A percentile compares a stretch with the other conserved stretches of the same genome.
These are phyloP conservation scores for Thaumatotibia leucotreta DNA, from an alignment of 1,140 invertebrate genomes.

Conservation along the genomic window DNA sequence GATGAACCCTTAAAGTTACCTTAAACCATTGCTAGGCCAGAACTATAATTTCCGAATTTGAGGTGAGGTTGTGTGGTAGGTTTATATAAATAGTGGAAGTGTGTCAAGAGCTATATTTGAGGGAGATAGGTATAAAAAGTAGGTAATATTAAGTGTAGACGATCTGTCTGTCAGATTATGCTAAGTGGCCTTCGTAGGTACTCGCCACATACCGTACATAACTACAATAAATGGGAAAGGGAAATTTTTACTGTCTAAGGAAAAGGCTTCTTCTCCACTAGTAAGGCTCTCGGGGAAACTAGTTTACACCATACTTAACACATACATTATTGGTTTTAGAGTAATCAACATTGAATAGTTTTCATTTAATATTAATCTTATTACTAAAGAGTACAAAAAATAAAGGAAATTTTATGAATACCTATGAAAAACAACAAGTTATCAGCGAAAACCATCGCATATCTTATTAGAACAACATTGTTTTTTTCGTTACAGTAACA, in stretches of 20 bases:
- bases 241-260: constrained; percentile 61
- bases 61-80: constrained; percentile 40
- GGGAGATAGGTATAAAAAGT: constrained; percentile 29
- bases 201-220: constrained; percentile 27
- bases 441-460: constrained; percentile 69
- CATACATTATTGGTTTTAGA: constrained; percentile 72
- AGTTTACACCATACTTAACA: constrained; percentile 66
- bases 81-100: constrained; percentile 34
- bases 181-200: neutral
- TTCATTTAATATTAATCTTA: constrained; percentile 71
- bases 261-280: constrained; percentile 67
- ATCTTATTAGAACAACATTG: constrained; percentile 73
- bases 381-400: constrained; percentile 76
- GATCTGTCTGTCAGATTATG: constrained; percentile 19
- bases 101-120: constrained; percentile 30
- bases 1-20: constrained; percentile 64
- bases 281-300: constrained; percentile 71
- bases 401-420: constrained; percentile 76
- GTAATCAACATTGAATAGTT: constrained; percentile 75
- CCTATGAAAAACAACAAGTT: constrained; percentile 74
- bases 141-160: constrained; percentile 30
- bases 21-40: constrained; percentile 68
- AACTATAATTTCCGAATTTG: constrained; percentile 49
- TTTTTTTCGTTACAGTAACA: constrained; percentile 70
- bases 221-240: constrained; percentile 42